Conservation (phyloP, 1,140 invertebrate genomes). For the Anagrus nilaparvatae region DNA sequence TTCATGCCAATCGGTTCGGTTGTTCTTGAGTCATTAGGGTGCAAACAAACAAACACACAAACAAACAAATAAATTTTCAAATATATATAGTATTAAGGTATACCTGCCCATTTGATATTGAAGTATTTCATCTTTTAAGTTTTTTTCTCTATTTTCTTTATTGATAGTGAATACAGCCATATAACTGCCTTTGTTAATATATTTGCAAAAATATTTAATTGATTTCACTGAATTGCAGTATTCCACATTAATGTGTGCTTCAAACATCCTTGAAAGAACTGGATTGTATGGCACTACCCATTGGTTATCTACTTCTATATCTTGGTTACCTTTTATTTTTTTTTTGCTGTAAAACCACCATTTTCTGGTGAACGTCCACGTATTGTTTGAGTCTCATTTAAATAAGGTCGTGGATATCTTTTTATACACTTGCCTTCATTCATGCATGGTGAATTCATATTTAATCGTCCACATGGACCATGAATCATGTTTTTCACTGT, state of each 20-base stretch:
- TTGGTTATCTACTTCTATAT: constrained; percentile 35
- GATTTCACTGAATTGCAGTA: constrained; percentile 23
- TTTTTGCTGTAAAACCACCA: constrained; percentile 4
- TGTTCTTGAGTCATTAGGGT: too few species aligned
- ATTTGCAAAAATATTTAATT: constrained; percentile 33
- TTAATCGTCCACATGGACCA: constrained; percentile 29
- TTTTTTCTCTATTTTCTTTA: too few species aligned
- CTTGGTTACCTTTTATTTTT: too few species aligned
- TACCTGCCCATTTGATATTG: too few species aligned
- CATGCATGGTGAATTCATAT: constrained; percentile 34
- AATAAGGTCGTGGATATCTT: constrained; percentile 23
- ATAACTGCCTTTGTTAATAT: constrained; percentile 30
- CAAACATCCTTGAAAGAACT: constrained; percentile 39
- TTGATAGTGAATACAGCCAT: too few species aligned
- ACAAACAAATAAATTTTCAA: too few species aligned
- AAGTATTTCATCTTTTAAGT: too few species aligned
- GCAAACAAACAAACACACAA: too few species aligned
- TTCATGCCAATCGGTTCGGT: too few species aligned
- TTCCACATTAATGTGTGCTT: constrained; percentile 30
- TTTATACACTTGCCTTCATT: constrained; percentile 34
- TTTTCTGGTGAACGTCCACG: constrained; percentile 9
- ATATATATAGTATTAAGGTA: too few species aligned
- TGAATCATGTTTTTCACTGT: constrained; percentile 32
- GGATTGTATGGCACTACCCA: constrained; percentile 47
- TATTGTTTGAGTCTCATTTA: constrained; percentile 30